These are phyloP conservation scores for Rhinolophus ferrumequinum DNA, from an alignment of 2,113 vertebrate genomes.

Conservation along the genomic window DNA sequence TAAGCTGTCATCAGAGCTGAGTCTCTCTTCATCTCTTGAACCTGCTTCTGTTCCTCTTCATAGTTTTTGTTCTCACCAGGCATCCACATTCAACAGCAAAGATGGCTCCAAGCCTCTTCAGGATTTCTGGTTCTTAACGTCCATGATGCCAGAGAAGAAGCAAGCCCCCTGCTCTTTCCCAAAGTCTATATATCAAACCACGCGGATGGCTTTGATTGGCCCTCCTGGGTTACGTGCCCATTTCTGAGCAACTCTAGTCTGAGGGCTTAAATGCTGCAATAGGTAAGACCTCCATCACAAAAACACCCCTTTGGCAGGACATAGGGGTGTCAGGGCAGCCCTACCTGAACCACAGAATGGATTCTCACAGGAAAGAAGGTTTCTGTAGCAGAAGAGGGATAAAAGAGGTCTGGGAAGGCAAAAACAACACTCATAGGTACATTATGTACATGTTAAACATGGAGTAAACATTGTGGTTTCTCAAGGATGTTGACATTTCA, in stretches of 20 bases:
- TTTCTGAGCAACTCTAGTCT: background rate
- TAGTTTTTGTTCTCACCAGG: background rate
- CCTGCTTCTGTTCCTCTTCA: background rate
- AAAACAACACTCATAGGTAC: background rate
- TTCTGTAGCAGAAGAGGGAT: background rate
- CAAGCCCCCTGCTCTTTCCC: background rate
- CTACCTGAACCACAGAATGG: background rate
- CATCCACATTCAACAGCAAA: background rate
- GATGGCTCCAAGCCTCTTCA: background rate
- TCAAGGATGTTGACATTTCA: slow-evolving; percentile 11
- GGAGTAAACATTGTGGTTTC: slow-evolving; percentile 36
- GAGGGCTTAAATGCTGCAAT: background rate
- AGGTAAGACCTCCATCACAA: background rate
- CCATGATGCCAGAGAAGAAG: background rate
- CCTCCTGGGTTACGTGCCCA: background rate
- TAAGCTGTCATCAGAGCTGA: background rate
- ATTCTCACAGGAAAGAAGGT: background rate
- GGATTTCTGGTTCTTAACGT: background rate
- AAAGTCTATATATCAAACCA: background rate
- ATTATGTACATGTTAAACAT: background rate
- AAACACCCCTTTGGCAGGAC: background rate
- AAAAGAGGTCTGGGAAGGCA: background rate
- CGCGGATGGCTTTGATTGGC: background rate
- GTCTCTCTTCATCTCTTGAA: background rate
- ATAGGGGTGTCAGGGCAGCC: background rate